phyloP scores from a whole-genome alignment of 2,113 vertebrate species.

The Indicator indicator region DNA sequence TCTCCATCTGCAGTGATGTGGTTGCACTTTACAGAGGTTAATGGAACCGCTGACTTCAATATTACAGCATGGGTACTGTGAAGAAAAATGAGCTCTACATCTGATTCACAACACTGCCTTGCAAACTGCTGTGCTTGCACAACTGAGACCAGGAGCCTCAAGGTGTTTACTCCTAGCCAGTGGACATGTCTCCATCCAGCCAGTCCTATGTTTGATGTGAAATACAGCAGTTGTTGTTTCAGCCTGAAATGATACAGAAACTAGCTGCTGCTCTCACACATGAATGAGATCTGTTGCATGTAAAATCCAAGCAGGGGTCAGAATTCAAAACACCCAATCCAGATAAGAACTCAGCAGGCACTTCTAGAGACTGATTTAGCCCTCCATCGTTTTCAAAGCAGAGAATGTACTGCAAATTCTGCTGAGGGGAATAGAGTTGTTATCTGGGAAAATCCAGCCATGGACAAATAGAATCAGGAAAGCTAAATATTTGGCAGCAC shows the following conservation, averaged over 20 bases:
- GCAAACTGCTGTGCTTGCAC: neutral
- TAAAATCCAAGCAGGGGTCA: neutral
- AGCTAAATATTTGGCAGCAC: neutral
- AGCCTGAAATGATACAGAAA: neutral
- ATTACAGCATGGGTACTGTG: accelerated
- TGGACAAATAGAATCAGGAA: neutral
- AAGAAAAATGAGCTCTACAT: neutral
- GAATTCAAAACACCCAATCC: neutral
- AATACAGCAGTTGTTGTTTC: neutral
- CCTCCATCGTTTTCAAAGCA: neutral
- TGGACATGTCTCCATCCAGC: neutral
- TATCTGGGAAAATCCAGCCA: neutral
- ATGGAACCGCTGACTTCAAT: neutral
- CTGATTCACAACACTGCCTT: neutral
- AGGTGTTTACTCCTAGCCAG: neutral
- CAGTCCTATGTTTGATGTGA: neutral
- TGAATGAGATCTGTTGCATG: neutral
- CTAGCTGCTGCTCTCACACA: neutral
- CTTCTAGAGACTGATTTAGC: neutral
- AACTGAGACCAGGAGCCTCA: neutral
- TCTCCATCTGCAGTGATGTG: neutral
- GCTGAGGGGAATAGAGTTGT: neutral
- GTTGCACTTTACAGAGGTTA: neutral
- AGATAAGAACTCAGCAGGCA: neutral
- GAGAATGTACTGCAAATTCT: neutral